Conservation (phyloP, 2,888 invertebrate genomes). For the Diadromus collaris region DNA sequence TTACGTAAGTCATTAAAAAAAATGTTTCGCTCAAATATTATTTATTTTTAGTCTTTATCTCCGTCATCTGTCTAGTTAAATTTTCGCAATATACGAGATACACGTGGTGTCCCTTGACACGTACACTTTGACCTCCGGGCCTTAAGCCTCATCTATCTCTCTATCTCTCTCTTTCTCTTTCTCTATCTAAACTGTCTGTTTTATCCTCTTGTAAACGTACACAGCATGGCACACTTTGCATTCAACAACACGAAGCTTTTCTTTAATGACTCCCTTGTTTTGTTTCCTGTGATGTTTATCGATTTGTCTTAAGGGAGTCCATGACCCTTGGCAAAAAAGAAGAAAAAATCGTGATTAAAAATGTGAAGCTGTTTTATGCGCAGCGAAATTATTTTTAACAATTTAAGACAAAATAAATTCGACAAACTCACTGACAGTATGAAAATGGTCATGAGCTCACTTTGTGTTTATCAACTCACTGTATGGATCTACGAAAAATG, state of each 20-base stretch:
- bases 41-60: too few relatives aligned
- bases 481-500: slow-evolving; percentile 34
- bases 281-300: slow-evolving; percentile 14
- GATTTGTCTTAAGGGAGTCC: slow-evolving; percentile 14
- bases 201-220: slow-evolving; percentile 41
- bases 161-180: slow-evolving; percentile 23
- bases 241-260: slow-evolving; percentile 34
- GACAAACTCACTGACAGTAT: too few relatives aligned
- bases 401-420: background rate
- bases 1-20: background rate
- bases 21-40: background rate
- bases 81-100: slow-evolving; percentile 36
- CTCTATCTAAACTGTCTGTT: slow-evolving; percentile 43
- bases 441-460: slow-evolving; percentile 6
- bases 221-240: slow-evolving; percentile 54
- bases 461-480: slow-evolving; percentile 12
- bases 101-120: slow-evolving; percentile 55
- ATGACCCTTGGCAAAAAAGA: background rate
- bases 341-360: background rate
- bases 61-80: background rate
- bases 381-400: background rate
- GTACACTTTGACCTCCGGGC: slow-evolving; percentile 55
- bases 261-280: background rate
- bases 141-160: slow-evolving; percentile 32
- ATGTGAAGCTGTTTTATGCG: background rate